These are phyloP conservation scores for Dendrophyllia cribrosa DNA, from an alignment of 64 coral and sea anemone genomes.

Conservation along the genomic window DNA sequence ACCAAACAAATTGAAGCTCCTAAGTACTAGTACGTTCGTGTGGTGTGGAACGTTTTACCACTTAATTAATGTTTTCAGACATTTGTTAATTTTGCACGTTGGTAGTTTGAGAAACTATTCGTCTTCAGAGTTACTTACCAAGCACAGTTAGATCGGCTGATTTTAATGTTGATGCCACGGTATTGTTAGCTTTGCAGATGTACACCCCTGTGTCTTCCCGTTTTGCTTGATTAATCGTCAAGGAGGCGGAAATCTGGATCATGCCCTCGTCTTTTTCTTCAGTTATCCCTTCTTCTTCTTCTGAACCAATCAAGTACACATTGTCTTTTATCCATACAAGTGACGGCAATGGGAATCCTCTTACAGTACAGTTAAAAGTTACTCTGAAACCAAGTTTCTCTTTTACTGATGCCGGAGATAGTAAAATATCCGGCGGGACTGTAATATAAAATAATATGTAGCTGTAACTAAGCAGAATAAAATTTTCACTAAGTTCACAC, in stretches of 20 bases:
- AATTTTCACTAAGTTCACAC: too few species aligned
- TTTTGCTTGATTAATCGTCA: not conserved
- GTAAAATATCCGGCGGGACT: conserved; percentile 4
- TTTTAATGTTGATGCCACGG: not conserved
- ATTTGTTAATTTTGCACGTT: too few species aligned
- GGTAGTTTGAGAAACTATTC: too few species aligned
- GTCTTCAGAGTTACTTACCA: not conserved
- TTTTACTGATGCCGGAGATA: not conserved
- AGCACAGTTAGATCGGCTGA: not conserved
- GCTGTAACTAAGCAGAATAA: too few species aligned
- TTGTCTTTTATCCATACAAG: conserved; percentile 3
- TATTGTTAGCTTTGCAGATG: not conserved
- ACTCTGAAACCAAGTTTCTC: not conserved
- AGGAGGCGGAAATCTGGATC: not conserved
- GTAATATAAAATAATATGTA: not conserved
- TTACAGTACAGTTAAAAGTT: conserved; percentile 4
- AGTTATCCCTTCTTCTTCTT: not conserved
- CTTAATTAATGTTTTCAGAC: too few species aligned
- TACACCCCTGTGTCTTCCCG: conserved; percentile 24
- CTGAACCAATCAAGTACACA: not conserved
- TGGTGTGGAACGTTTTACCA: too few species aligned
- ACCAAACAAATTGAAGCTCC: too few species aligned
- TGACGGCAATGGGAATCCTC: conserved; percentile 10
- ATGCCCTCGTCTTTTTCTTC: not conserved
- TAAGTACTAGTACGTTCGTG: too few species aligned